Base-by-base conservation (phyloP, 1,140 invertebrate species). In the Neodiprion pinetum region DNA sequence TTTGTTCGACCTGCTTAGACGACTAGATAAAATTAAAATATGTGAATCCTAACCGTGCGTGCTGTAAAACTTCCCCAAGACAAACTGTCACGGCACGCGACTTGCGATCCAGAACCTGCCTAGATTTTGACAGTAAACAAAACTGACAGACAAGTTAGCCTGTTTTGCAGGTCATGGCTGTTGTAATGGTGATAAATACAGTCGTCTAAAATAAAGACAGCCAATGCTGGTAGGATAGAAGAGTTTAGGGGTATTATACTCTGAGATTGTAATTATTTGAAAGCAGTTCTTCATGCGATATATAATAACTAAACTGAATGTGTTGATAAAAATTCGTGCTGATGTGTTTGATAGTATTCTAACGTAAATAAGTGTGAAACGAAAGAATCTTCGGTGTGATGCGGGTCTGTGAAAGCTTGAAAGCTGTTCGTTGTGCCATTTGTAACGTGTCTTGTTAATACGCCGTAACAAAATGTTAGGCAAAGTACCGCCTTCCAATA, bases 401-500 rank as follows among this genome's bases (percentile, higher is more conserved):
- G 70, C 48, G 14, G 70, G 70, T 61, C 53, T 61, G 11, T 12
- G 11, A 61, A 17, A 61, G 53, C 53, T 12, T 71, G 4, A 40
- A 48, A 14, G 12, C 11, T 47, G 9, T 23, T 12, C 14, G 14
- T 71, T 48, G 48, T 48, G 12, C 11, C 12, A 21, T 23, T 12
- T 9, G 48, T 71, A 17, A 23, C 48, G n/a, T 7, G 48, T 17
- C 12, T 12, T 71, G 5, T 48, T 48, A 17, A 17, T 71, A 5
- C 48, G 48, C 70, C 7, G 47, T 53, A 49, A 23, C 23, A 17
- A 11, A 71, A 88, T 88, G 87, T 87, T 88, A 73, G 86, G 86
- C 69, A 88, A 88, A 76, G 82, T 86, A 74, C 83, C 86, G 40
- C 77, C 83, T 74, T 79, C 80, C 68, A 85, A 83, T 70, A 79